Conservation (phyloP, 2,797 vertebrate genomes). For the Buphagus erythrorhynchus region DNA sequence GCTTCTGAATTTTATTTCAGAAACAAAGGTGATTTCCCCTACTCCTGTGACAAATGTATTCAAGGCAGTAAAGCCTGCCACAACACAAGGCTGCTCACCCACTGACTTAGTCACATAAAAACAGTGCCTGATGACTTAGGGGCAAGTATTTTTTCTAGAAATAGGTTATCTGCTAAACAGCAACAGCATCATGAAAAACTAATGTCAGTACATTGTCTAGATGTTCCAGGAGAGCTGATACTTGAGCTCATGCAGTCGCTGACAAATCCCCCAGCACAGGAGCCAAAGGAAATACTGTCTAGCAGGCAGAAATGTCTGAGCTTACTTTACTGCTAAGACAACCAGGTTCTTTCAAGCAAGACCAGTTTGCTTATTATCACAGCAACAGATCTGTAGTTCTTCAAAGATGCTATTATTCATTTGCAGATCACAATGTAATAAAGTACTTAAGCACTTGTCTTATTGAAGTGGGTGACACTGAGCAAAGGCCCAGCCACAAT, state of each 20-base stretch:
- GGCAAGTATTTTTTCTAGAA: not conserved
- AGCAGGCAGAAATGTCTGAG: not conserved
- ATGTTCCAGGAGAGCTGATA: not conserved
- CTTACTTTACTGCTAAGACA: not conserved
- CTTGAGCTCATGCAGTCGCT: not conserved
- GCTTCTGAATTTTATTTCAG: not conserved
- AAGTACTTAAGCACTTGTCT: not conserved
- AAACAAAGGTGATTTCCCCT: not conserved
- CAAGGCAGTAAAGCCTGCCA: not conserved
- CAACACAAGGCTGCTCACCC: not conserved
- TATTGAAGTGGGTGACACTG: not conserved
- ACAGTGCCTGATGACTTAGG: not conserved
- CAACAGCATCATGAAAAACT: not conserved
- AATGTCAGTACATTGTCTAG: not conserved
- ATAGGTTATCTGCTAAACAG: not conserved
- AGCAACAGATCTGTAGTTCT: not conserved
- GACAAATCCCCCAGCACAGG: not conserved
- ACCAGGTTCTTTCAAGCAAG: not conserved
- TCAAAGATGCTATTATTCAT: not conserved
- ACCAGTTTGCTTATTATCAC: conserved; percentile 26
- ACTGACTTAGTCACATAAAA: not conserved
- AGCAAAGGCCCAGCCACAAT: not conserved
- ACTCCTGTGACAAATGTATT: not conserved
- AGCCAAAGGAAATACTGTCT: not conserved
- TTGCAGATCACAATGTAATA: not conserved